Percentiles rank a stretch among this genome's conserved stretches.
These are phyloP conservation scores for Meta bourneti DNA, from an alignment of 2,888 invertebrate genomes.

Conservation along the genomic window DNA sequence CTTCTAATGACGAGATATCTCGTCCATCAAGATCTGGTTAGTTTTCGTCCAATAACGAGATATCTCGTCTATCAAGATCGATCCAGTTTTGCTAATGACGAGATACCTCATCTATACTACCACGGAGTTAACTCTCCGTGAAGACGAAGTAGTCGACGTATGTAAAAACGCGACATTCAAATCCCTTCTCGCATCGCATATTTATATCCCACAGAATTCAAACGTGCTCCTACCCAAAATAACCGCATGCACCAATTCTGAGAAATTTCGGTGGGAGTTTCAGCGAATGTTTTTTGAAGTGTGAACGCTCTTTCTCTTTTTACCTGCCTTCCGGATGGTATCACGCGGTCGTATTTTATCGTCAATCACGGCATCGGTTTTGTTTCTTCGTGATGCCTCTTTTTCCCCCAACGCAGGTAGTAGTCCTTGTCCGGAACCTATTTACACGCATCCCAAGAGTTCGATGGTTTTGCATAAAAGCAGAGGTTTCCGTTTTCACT, in stretches of 20 bases:
- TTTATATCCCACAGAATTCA: not conserved
- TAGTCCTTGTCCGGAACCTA: slow-evolving; percentile 28
- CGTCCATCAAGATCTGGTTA: too few relatives aligned
- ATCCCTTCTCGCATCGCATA: not conserved
- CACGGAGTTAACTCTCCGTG: too few relatives aligned
- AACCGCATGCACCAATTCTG: slow-evolving; percentile 27
- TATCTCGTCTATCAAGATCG: too few relatives aligned
- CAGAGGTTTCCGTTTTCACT: not conserved
- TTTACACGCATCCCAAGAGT: slow-evolving; percentile 37
- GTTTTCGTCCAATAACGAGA: too few relatives aligned
- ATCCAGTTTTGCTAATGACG: too few relatives aligned
- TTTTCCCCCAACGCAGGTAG: not conserved
- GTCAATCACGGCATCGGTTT: slow-evolving; percentile 25
- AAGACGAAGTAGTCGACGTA: not conserved
- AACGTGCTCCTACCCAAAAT: slow-evolving; percentile 3
- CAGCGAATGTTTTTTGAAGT: slow-evolving; percentile 56
- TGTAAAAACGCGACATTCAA: not conserved
- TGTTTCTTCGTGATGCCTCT: not conserved
- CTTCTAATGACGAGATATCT: too few relatives aligned
- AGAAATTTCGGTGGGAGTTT: slow-evolving; percentile 16
- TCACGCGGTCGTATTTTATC: slow-evolving; percentile 51
- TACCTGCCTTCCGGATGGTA: slow-evolving; percentile 42
- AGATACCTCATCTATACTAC: too few relatives aligned
- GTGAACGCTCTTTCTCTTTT: slow-evolving; percentile 48
- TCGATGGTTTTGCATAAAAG: slow-evolving; percentile 40